phyloP scores from a whole-genome alignment of 2,797 vertebrate species.

The Paguma larvata region DNA sequence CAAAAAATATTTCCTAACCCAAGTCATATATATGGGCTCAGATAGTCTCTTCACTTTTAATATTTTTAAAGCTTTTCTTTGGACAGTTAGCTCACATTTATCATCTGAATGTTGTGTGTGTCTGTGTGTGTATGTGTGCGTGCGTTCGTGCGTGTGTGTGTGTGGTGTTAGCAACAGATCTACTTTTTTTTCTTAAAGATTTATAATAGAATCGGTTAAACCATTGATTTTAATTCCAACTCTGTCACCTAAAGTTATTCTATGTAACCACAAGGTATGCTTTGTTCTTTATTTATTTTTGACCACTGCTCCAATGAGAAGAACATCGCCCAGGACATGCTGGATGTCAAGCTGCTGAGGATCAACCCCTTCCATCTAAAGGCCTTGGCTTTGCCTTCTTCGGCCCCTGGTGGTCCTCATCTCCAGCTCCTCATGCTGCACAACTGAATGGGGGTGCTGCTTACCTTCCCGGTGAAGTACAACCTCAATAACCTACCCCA shows the following conservation, averaged over 20 bases:
- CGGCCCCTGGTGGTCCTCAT: too few relatives aligned
- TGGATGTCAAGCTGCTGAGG: neutral
- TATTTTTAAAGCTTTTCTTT: neutral
- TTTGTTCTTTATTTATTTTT: neutral
- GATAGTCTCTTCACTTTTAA: neutral
- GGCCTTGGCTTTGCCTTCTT: neutral
- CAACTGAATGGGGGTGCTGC: too few relatives aligned
- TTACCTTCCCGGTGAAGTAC: neutral
- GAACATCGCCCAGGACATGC: neutral
- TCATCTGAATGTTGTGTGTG: neutral
- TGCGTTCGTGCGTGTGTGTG: fast-evolving
- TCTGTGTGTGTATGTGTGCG: too few relatives aligned
- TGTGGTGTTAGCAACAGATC: neutral
- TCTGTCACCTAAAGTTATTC: neutral
- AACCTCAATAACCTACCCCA: neutral
- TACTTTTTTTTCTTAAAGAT: neutral
- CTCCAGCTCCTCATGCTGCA: too few relatives aligned
- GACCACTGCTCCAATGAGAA: neutral
- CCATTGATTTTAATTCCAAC: neutral
- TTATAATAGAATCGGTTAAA: neutral
- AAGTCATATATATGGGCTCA: neutral
- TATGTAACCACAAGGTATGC: neutral
- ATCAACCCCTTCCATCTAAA: neutral
- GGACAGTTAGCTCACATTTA: neutral
- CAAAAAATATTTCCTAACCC: neutral